Percentiles rank a stretch among this genome's conserved stretches.
phyloP scores from a whole-genome alignment of 2,888 invertebrate species.

The Pachydiplax longipennis region DNA sequence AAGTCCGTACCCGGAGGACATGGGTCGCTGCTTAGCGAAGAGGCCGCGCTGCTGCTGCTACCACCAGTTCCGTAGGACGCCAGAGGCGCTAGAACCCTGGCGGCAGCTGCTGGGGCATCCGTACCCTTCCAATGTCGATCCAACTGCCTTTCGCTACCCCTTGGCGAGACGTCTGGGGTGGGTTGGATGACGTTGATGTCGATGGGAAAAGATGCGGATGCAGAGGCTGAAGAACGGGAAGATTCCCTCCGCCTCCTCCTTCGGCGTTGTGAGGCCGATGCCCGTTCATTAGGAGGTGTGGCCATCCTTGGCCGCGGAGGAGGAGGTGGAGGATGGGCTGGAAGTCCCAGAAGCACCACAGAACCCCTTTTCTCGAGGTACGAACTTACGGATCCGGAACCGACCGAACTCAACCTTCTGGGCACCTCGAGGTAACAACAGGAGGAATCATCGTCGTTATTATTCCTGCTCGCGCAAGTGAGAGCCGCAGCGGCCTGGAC shows the following conservation, averaged over 20 bases:
- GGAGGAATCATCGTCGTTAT: conserved; percentile 47
- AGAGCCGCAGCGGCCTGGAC: conserved; percentile 1
- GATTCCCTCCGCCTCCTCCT: conserved; percentile 50
- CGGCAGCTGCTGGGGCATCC: conserved; percentile 20
- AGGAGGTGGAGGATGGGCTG: conserved; percentile 63
- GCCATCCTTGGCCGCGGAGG: neutral
- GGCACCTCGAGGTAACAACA: conserved; percentile 48
- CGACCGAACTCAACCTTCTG: conserved; percentile 75
- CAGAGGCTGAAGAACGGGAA: conserved; percentile 54
- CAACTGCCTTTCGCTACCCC: conserved; percentile 71
- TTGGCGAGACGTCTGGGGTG: conserved; percentile 84
- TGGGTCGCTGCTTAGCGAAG: conserved; percentile 55
- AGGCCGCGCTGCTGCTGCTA: conserved; percentile 51
- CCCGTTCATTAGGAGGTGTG: conserved; percentile 33
- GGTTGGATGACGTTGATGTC: conserved; percentile 77
- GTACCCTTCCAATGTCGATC: conserved; percentile 56
- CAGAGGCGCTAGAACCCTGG: conserved; percentile 45
- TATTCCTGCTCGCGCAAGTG: neutral
- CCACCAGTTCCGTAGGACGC: conserved; percentile 51
- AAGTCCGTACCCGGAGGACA: conserved; percentile 70
- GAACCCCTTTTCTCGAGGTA: conserved; percentile 83
- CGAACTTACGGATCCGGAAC: conserved; percentile 84
- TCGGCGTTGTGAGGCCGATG: conserved; percentile 15
- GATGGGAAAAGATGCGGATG: conserved; percentile 69
- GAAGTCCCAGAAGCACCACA: conserved; percentile 77